Base-by-base conservation (phyloP, 2,888 invertebrate genomes). In the Xestia sexstrigata region DNA sequence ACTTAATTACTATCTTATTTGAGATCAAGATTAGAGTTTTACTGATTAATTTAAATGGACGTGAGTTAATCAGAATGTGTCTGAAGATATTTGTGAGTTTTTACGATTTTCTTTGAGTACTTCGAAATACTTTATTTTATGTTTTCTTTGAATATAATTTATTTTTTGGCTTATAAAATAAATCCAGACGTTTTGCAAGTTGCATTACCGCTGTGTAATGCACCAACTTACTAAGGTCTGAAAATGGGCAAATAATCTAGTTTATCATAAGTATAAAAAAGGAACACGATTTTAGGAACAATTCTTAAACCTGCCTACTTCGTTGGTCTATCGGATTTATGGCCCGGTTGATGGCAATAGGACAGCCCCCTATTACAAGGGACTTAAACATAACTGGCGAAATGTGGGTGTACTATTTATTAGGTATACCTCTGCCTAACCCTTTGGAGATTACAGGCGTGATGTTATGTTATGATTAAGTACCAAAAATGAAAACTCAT, bases 1-100 rank as follows among this genome's bases (percentile, higher is more conserved):
- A 74, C 72, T 83, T 89, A 89, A 90, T 90, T 83, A 87, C 42
- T 83, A 80, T 86, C 78, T 79, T 78, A 84, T 81, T 85, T 75
- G 63, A 70, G 65, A 88, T 84, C 74, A 60, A 78, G 83, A 88
- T 90, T 77, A 82, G 11, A 79, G n/a, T 78, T 82, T 82, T 69
- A 74, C 69, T 80, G 85, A 86, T 90, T 86, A 83, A 88, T 88
- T 81, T 78, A 72, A 78, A 81, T 82, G 62, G 69, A 75, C 26
- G 35, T 45, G 62, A 30, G 70, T 88, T 81, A 87, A 88, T 86
- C 74, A 69, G 65, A 79, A 70, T 66, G 65, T 52, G 68, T 58
- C 17, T 82, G 67, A 76, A 79, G 65, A 73, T 76, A 77, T 75
- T 70, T 20, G 23, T 74, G 45, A 15, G 8, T 23, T 71, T 78